These are phyloP conservation scores for Strigamia maritima DNA, from an alignment of 2,888 invertebrate genomes.

Conservation along the genomic window DNA sequence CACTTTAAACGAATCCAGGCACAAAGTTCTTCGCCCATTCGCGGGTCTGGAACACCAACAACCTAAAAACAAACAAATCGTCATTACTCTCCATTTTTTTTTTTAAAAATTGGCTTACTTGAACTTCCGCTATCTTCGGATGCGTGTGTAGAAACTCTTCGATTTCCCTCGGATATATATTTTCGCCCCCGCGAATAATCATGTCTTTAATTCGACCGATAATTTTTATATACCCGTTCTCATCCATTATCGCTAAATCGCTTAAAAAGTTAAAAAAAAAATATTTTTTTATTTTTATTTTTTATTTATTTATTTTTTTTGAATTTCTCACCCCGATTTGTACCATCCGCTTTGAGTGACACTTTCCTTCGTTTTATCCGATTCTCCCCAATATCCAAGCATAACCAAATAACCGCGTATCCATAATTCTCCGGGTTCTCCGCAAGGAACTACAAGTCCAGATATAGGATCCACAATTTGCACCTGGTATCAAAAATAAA, in stretches of 20 bases:
- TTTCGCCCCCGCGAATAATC: slow-evolving; percentile 58
- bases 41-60: background rate
- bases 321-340: slow-evolving; percentile 67
- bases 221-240: slow-evolving; percentile 55
- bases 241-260: slow-evolving; percentile 55
- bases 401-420: slow-evolving; percentile 73
- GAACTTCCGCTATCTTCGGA: slow-evolving; percentile 55
- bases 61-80: background rate
- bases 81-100: background rate
- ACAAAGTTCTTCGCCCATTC: background rate
- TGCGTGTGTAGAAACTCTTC: slow-evolving; percentile 57
- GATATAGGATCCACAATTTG: slow-evolving; percentile 48
- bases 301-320: background rate
- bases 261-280: too few species aligned
- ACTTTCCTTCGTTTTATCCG: slow-evolving; percentile 67
- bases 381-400: slow-evolving; percentile 77
- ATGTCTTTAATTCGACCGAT: slow-evolving; percentile 58
- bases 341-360: slow-evolving; percentile 72
- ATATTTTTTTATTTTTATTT: background rate
- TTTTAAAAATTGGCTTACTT: slow-evolving; percentile 44
- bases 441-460: slow-evolving; percentile 64
- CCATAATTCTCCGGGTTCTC: slow-evolving; percentile 70
- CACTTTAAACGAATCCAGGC: background rate
- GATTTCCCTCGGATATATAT: slow-evolving; percentile 58
- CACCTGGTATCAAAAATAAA: slow-evolving; percentile 42